Percentiles rank a stretch among this genome's conserved stretches.
Evolutionary conservation across 2,797 vertebrate genomes (phyloP).

Genomic region (Paratrypauchen microcephalus): DNA sequence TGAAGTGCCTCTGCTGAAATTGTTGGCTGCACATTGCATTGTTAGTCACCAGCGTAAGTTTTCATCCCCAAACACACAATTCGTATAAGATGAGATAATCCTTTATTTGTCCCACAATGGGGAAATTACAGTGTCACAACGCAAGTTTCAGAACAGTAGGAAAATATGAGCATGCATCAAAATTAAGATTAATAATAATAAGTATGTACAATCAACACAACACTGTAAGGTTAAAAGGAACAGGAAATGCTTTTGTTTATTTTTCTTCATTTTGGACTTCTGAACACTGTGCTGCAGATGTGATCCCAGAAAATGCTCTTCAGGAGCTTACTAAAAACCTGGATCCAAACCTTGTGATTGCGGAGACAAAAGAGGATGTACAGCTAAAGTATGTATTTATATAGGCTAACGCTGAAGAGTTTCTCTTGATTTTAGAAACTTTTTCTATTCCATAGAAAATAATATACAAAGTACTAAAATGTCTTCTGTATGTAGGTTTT

Average conservation of each 20-base stretch:
- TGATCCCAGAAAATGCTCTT: conserved; percentile 96
- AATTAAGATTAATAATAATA: too few species aligned
- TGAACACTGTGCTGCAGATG: conserved; percentile 74
- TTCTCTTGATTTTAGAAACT: neutral
- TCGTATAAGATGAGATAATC: too few species aligned
- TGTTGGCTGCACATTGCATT: conserved; percentile 93
- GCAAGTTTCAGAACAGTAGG: too few species aligned
- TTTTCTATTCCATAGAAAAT: neutral
- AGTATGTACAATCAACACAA: too few species aligned
- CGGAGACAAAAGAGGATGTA: conserved; percentile 85
- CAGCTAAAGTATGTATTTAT: conserved; percentile 87
- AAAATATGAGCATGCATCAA: too few species aligned
- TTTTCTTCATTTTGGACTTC: neutral
- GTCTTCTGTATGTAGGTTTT: conserved; percentile 76
- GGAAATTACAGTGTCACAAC: too few species aligned
- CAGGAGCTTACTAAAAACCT: conserved; percentile 98
- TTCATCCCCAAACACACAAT: neutral
- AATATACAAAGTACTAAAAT: neutral
- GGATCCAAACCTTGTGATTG: conserved; percentile 90
- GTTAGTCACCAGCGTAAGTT: conserved; percentile 89
- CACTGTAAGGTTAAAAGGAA: too few species aligned
- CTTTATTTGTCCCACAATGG: too few species aligned
- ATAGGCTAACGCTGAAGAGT: neutral
- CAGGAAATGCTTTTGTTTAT: neutral
- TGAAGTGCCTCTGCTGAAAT: conserved; percentile 93